phyloP scores from a whole-genome alignment of 37 sponge, comb jelly and placozoan genomes.

The Axinella damicornis region DNA sequence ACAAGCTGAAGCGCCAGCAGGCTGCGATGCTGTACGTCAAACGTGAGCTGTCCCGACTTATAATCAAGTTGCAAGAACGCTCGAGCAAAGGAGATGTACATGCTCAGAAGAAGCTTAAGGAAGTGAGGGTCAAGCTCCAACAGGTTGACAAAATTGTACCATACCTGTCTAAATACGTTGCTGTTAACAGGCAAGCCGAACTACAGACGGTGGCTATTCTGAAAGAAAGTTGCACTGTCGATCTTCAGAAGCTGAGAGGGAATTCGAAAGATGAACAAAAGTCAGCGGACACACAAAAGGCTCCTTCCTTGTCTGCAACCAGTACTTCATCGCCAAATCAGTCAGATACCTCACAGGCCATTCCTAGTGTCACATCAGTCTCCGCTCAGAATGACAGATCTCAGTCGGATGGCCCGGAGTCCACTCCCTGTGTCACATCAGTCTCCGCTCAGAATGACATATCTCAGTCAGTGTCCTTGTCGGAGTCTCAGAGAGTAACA shows the following conservation, averaged over 20 bases:
- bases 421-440: too few species aligned
- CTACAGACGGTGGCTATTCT: slow-evolving; percentile 74
- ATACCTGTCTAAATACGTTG: slow-evolving; percentile 73
- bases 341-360: too few species aligned
- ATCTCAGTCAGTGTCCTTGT: too few species aligned
- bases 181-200: slow-evolving; percentile 77
- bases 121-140: slow-evolving; percentile 24
- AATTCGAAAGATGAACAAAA: neutral
- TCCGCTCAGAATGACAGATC: too few species aligned
- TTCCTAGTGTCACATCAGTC: too few species aligned
- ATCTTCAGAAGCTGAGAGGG: slow-evolving; percentile 17
- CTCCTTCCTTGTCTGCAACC: neutral
- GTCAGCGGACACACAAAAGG: neutral
- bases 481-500: too few species aligned
- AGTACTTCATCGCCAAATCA: neutral
- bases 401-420: too few species aligned
- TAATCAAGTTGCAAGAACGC: slow-evolving; percentile 32
- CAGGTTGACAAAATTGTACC: slow-evolving; percentile 81
- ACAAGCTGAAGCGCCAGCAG: slow-evolving; percentile 69
- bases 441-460: too few species aligned
- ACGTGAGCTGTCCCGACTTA: slow-evolving; percentile 44
- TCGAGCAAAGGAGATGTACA: slow-evolving; percentile 35
- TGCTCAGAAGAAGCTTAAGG: slow-evolving; percentile 31
- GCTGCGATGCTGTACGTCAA: slow-evolving; percentile 41
- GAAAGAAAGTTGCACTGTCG: slow-evolving; percentile 63